Base-by-base conservation (phyloP, 2,113 vertebrate species). In the Nycticebus coucang region DNA sequence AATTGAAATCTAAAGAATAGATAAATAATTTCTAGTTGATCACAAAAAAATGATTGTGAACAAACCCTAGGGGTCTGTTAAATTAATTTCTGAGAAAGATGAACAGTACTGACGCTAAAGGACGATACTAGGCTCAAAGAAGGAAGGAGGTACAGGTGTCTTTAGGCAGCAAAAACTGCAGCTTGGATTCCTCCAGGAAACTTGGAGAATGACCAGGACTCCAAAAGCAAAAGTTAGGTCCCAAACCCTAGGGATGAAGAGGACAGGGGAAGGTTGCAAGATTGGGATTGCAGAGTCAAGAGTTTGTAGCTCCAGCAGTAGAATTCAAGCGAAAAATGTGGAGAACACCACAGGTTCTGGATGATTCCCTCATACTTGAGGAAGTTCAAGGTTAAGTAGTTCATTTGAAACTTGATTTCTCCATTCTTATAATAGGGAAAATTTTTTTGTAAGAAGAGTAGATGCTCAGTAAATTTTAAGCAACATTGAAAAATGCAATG, bases 1-100 rank as follows among this genome's bases (percentile, higher is more conserved):
- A 87, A 97, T 91, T 94, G 87, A 93, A 92, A 83, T 74, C 69
- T 90, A n/a, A n/a, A 37, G 24, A 77, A 69, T 84, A 80, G 72
- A 59, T 33, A 83, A 75, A 57, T 60, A 24, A 71, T 93, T 59
- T 83, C 41, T 26, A 33, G 28, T 2, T 37, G 50, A 15, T 83
- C 83, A 37, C 35, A 37, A 78, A 86, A 86, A 72, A 35, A 18
- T 28, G 78, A 10, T 28, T 71, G 10, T 45, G 59, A 79, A 93
- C 8, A 84, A 59, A 66, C 17, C 62, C 50, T 78, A 94, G 45
- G 30, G 33, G 41, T 64, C 30, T 77, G 22, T 85, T 66, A 77
- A 60, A 78, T 91, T 80, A 85, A 78, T 89, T 55, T 78, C 57
- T 53, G 13, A 85, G 60, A 80, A 88, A 50, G 81, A 57, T 64